A percentile compares a stretch with the other conserved stretches of the same genome.
Evolutionary conservation across 2,797 vertebrate genomes (phyloP).

Genomic region (Ctenochaetus hawaiiensis): DNA sequence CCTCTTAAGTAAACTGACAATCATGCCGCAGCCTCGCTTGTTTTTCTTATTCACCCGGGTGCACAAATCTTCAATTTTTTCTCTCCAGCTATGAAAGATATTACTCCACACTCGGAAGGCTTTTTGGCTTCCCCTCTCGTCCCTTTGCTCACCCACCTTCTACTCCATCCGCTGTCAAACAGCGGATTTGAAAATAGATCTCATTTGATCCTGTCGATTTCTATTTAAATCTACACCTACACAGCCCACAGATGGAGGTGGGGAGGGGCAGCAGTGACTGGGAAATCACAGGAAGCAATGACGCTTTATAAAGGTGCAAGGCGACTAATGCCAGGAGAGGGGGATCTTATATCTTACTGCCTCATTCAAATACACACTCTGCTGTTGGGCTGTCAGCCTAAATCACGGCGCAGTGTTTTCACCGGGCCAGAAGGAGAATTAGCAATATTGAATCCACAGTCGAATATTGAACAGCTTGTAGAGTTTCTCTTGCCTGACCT

Average conservation of each 20-base stretch:
- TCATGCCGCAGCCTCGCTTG: constrained; percentile 67
- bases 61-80: constrained; percentile 67
- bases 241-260: constrained; percentile 22
- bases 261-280: constrained; percentile 55
- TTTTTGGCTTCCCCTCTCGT: constrained; percentile 24
- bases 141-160: constrained; percentile 29
- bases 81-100: constrained; percentile 57
- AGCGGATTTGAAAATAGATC: constrained; percentile 83
- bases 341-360: constrained; percentile 73
- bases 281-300: constrained; percentile 58
- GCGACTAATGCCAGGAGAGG: constrained; percentile 72
- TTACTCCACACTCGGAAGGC: constrained; percentile 50
- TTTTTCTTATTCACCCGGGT: constrained; percentile 60
- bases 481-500: constrained; percentile 51
- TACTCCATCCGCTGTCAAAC: constrained; percentile 66
- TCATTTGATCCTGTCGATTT: constrained; percentile 82
- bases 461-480: constrained; percentile 70
- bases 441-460: constrained; percentile 78
- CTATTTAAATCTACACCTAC: constrained; percentile 81
- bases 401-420: constrained; percentile 73
- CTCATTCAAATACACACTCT: constrained; percentile 78
- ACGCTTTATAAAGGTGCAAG: constrained; percentile 53
- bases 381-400: constrained; percentile 75
- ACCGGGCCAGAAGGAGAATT: constrained; percentile 81
- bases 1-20: constrained; percentile 89